Base-by-base conservation (phyloP, 1,140 invertebrate species). In the Melitaea cinxia region DNA sequence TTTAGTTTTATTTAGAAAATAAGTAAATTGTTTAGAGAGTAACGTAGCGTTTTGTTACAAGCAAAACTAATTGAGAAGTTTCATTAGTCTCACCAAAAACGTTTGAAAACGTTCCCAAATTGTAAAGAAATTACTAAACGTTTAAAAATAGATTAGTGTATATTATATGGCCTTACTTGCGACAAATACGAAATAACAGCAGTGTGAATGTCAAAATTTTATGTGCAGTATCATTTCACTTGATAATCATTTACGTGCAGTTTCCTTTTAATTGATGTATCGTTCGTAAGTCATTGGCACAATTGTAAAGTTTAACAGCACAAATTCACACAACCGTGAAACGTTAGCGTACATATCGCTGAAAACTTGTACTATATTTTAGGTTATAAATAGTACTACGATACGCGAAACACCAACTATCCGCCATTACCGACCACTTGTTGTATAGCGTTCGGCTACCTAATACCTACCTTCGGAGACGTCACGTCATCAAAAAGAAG, bases 361-460 rank as follows among this genome's bases (percentile, higher is more conserved):
- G 87, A 91, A 91, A 91, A 88, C 88, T 91, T 85, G 83, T 89
- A 86, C 83, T 90, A 87, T 90, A 87, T 89, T 91, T 91, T 90
- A 91, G 89, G 90, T 91, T 91, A 91, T 91, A 91, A 91, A 91
- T 91, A 91, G 90, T 88, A 84, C 85, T 87, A 85, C 83, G 82
- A 82, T 85, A 91, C 89, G 88, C 87, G 89, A 86, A 89, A 89
- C 88, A 88, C 80, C 85, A 86, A 88, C 85, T 79, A 85, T 88
- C 85, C 90, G 90, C 90, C 90, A 91, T 91, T 91, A 91, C 86
- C 80, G 76, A 86, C 80, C 80, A 88, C 87, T 89, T 88, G 83
- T 88, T 84, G 79, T 87, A 85, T 74, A 75, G 73, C 78, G 79
- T 83, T 84, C 75, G 75, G 73, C 65, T 73, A 82, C 55, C 65